Percentiles rank a stretch among this genome's conserved stretches.
These are phyloP conservation scores for Diachrysia chrysitis DNA, from an alignment of 2,888 invertebrate species.

Conservation along the genomic window DNA sequence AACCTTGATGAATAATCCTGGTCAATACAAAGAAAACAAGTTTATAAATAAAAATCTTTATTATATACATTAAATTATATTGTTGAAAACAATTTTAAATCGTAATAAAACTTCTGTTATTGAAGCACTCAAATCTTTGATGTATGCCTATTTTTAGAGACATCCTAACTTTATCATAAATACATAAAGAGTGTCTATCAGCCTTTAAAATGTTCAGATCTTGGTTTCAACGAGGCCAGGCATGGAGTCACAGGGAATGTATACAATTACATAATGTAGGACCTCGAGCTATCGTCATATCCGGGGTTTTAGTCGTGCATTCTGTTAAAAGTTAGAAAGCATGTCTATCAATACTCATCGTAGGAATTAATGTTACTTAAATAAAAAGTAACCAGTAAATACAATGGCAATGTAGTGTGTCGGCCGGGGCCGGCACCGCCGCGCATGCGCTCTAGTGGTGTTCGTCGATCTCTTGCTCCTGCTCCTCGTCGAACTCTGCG, in stretches of 20 bases:
- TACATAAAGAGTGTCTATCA: conserved; percentile 81
- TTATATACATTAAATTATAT: conserved; percentile 88
- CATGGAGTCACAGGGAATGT: conserved; percentile 80
- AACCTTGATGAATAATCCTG: conserved; percentile 14
- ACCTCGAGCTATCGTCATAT: conserved; percentile 75
- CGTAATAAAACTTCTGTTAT: conserved; percentile 84
- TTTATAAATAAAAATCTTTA: conserved; percentile 87
- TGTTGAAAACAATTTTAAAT: conserved; percentile 80
- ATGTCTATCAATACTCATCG: conserved; percentile 75
- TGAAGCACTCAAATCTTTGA: conserved; percentile 80
- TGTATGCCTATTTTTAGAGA: conserved; percentile 71
- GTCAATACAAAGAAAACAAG: conserved; percentile 58
- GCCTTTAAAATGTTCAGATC: conserved; percentile 84
- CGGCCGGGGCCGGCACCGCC: conserved; percentile 41
- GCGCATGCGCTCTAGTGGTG: conserved; percentile 70
- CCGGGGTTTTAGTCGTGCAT: conserved; percentile 83
- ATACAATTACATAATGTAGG: conserved; percentile 72
- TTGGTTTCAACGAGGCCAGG: conserved; percentile 74
- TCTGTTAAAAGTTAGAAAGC: conserved; percentile 89
- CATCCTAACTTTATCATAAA: conserved; percentile 72
- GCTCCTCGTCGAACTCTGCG: conserved; percentile 94
- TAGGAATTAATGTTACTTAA: conserved; percentile 85
- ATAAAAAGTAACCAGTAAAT: conserved; percentile 80
- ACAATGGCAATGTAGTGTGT: conserved; percentile 83
- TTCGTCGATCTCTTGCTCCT: conserved; percentile 92